Evolutionary conservation across 1,140 invertebrate genomes (phyloP).

Genomic region (Trinorchestia longiramus): DNA sequence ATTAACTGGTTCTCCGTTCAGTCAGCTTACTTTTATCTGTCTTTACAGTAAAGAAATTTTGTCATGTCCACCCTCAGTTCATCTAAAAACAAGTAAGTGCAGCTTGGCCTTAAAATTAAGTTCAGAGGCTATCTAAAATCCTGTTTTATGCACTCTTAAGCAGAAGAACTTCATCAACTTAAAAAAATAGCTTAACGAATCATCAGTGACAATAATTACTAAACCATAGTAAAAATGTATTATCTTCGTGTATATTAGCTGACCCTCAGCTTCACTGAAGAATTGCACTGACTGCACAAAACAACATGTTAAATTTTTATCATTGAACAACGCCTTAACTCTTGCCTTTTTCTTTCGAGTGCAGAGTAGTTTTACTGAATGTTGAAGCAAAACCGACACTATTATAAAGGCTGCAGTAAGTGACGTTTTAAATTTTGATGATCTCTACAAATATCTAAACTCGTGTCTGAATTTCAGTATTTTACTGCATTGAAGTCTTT

Average conservation of each 20-base stretch:
- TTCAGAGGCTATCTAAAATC: no score
- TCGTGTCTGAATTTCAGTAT: neutral
- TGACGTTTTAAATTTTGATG: neutral
- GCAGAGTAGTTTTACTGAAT: neutral
- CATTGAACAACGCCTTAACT: neutral
- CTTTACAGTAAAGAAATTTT: neutral
- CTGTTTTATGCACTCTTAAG: no score
- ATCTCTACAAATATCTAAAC: neutral
- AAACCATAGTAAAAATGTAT: no score
- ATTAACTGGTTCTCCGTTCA: no score
- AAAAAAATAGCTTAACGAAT: no score
- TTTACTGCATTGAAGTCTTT: neutral
- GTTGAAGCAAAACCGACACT: neutral
- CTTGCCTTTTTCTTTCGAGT: neutral
- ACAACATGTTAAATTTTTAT: neutral
- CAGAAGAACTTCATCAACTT: no score
- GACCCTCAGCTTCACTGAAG: neutral
- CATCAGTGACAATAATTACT: no score
- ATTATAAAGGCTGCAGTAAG: neutral
- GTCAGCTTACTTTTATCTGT: no score
- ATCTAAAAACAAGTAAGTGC: neutral
- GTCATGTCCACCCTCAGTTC: neutral
- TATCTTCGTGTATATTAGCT: neutral
- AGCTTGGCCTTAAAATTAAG: neutral
- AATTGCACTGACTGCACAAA: neutral